Evolutionary conservation across 2,113 vertebrate genomes (phyloP).

Genomic region (Anhinga anhinga): DNA sequence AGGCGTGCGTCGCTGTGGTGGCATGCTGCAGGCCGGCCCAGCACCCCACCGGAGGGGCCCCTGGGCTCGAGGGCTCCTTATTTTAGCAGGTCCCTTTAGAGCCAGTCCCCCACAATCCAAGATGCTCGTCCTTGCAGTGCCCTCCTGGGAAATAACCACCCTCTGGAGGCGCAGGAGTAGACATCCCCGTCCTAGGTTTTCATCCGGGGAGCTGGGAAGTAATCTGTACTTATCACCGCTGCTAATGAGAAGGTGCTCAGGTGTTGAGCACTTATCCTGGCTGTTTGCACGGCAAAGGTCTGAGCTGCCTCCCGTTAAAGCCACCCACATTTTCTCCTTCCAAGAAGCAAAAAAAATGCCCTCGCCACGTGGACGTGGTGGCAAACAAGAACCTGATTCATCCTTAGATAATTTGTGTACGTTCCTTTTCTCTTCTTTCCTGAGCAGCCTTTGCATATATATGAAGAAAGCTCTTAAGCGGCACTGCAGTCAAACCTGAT

Average conservation of each 20-base stretch:
- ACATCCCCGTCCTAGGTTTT: not conserved
- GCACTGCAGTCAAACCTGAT: conserved; percentile 62
- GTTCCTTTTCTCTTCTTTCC: not conserved
- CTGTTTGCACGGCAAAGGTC: not conserved
- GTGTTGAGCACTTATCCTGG: not conserved
- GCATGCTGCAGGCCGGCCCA: not conserved
- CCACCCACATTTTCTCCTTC: not conserved
- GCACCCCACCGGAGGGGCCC: fast-evolving
- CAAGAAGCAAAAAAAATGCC: not conserved
- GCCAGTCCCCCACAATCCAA: fast-evolving
- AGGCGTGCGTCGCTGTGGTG: not conserved
- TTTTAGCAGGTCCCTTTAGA: not conserved
- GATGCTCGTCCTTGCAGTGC: not conserved
- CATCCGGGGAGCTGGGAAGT: not conserved
- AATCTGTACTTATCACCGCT: not conserved
- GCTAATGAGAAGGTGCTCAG: not conserved
- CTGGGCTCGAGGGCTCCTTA: not conserved
- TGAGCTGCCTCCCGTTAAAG: not conserved
- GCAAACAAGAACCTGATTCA: conserved; percentile 23
- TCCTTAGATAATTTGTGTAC: conserved; percentile 21
- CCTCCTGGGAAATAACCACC: not conserved
- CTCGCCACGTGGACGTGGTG: not conserved
- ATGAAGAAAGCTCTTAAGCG: conserved; percentile 24
- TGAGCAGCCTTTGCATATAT: conserved; percentile 31
- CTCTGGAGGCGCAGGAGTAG: not conserved